Evolutionary conservation across 2,797 vertebrate species (phyloP), one percentile per base, ranked within the genome.

Genomic region (Danio tinwini): DNA sequence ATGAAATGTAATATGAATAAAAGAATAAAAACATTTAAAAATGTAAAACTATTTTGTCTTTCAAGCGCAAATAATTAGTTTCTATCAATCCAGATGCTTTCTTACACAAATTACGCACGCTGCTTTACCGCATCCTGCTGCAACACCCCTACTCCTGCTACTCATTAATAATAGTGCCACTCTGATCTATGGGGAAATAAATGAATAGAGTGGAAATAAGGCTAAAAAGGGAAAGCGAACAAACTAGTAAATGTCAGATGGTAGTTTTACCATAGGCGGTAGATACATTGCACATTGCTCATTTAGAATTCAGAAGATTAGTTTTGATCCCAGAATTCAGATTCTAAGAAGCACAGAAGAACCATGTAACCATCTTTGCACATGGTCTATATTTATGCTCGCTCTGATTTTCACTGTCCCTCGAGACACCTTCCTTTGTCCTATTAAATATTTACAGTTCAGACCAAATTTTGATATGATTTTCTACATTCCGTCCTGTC

Each of bases 161-260:
- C 29, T 29, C 52, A 77, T 69, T 78, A 78, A 71, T 71, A 61
- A 71, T 71, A 62, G 17, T 52, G 45, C 9, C 56, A 71, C 17
- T 61, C 14, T 53, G 29, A 29, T 71, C 67, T 62, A 62, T 78
- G n/a, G 55, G 76, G 55, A 70, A 78, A 62, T 71, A 78, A 58
- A 71, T 78, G 55, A 71, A 78, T 21, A 68, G 53, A 59, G 53
- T 55, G 16, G 62, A 76, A 76, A 76, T 45, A 47, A 77, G 44
- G 56, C 52, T 55, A 74, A 37, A 74, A 55, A 72, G 56, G 11
- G 58, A n/a, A 4, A 72, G 47, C 68, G 53, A 13, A 59, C 77
- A 68, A 58, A 67, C 52, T 70, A 40, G 40, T 16, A 56, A 37
- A 77, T 68, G 52, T 39, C 63, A 49, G 21, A 47, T 49, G 16